phyloP scores from a whole-genome alignment of 2,888 invertebrate genomes.

The Drosophila mimetica region DNA sequence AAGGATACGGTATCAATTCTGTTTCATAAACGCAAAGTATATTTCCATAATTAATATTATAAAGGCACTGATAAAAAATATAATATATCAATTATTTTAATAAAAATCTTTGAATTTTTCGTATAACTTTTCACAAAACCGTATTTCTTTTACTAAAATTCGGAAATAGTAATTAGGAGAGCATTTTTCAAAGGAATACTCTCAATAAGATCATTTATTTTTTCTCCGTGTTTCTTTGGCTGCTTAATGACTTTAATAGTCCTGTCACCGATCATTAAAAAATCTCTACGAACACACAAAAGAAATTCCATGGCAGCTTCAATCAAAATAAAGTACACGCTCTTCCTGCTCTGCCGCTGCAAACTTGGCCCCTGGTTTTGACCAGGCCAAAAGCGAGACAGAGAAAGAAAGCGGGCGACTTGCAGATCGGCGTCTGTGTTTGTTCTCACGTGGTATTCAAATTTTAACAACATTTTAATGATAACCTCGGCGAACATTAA shows the following conservation, averaged over 20 bases:
- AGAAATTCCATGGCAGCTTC: constrained; percentile 80
- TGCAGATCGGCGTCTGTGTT: constrained; percentile 42
- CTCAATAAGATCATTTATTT: background rate
- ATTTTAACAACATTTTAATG: constrained; percentile 82
- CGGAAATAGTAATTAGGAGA: too few species aligned
- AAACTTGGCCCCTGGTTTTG: constrained; percentile 30
- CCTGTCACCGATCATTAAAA: constrained; percentile 80
- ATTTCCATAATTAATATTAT: too few species aligned
- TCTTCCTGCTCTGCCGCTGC: constrained; percentile 65
- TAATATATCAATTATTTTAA: too few species aligned
- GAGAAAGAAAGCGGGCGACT: constrained; percentile 9
- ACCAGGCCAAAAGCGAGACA: constrained; percentile 8
- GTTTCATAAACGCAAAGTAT: too few species aligned
- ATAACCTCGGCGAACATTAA: constrained; percentile 82
- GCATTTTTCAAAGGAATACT: background rate
- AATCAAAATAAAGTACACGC: constrained; percentile 78
- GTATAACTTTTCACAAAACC: too few species aligned
- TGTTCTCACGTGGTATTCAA: constrained; percentile 78
- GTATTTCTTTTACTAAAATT: too few species aligned
- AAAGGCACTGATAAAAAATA: too few species aligned
- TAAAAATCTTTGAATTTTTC: too few species aligned
- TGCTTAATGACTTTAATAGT: constrained; percentile 78
- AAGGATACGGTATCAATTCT: background rate
- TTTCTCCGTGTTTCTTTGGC: constrained; percentile 31
- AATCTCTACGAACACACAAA: constrained; percentile 76